Conservation (phyloP, 1,140 invertebrate genomes). For the Aphelenchoides besseyi region DNA sequence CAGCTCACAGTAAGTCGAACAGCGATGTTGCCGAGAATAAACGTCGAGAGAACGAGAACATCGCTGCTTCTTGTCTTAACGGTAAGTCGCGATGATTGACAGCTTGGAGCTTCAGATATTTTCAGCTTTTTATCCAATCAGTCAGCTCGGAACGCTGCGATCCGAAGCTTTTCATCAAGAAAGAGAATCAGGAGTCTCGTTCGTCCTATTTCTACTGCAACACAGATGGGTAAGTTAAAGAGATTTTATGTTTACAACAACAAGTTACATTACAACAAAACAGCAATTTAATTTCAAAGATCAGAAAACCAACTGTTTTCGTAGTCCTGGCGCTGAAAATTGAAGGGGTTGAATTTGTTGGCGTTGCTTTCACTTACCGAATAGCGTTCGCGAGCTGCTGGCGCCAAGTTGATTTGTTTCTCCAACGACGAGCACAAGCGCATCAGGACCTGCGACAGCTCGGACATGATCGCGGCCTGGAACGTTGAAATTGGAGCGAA, state of each 20-base stretch:
- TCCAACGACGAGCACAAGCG: background rate
- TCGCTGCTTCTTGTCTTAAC: too few relatives aligned
- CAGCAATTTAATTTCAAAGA: background rate
- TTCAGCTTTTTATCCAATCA: background rate
- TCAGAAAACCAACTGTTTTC: background rate
- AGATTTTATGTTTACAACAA: background rate
- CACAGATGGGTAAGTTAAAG: slow-evolving; percentile 34
- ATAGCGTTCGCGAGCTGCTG: too few relatives aligned
- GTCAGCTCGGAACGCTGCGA: slow-evolving; percentile 20
- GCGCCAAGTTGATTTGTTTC: too few relatives aligned
- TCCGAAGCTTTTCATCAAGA: slow-evolving; percentile 32
- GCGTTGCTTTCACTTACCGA: too few relatives aligned
- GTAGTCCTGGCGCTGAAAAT: background rate
- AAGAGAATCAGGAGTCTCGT: slow-evolving; percentile 21
- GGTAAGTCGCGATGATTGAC: too few relatives aligned
- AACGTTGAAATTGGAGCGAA: background rate
- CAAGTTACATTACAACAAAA: background rate
- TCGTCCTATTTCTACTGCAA: slow-evolving; percentile 47
- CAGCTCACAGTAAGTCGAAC: too few relatives aligned
- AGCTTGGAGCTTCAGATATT: too few relatives aligned
- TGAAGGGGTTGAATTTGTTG: too few relatives aligned
- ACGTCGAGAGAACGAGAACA: too few relatives aligned
- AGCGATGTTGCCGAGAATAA: too few relatives aligned
- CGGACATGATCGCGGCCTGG: background rate
- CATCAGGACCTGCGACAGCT: background rate